Evolutionary conservation across 2,113 vertebrate species (phyloP), one percentile per base, ranked within the genome.

Genomic region (Podiceps cristatus): DNA sequence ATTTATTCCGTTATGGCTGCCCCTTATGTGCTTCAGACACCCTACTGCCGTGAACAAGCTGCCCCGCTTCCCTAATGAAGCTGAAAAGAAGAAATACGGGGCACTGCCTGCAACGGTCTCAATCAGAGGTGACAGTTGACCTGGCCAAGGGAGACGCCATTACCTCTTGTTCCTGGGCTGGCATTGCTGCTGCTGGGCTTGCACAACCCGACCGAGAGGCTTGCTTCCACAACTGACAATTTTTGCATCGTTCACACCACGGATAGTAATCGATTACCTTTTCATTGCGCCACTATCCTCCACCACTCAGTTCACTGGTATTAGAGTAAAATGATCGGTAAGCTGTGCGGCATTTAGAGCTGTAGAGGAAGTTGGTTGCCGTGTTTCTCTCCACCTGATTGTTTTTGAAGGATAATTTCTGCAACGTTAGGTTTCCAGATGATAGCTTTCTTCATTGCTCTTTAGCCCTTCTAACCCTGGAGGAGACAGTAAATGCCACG

Each of bases 321-420:
- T 11, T 3, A 0, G 35, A 29, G 45, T 5, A 9, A 22, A 29
- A 31, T 0, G 4, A 14, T 2, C 1, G 1, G 11, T 25, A 49
- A 17, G 59, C 42, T 29, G 14, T 13, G 53, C n/a, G 2, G 33
- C 1, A 35, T 4, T 31, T 3, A 5, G 50, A 37, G 78, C 77
- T 50, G 20, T 3, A 14, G 8, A 18, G 44, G 56, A 66, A n/a
- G 7, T 4, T 8, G 44, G 33, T 6, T 3, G 11, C 42, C 40
- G n/a, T 22, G 0, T 40, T 45, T 42, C 33, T 76, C 31, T 60
- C 50, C 35, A 8, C 3, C n/a, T 13, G 19, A 2, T 37, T 44
- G 69, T 8, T 84, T 58, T 27, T 19, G 44, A 63, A 55, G 63
- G 79, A 66, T 56, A 78, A 60, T 77, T 66, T 68, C 11, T 45